A percentile compares a stretch with the other conserved stretches of the same genome.
Evolutionary conservation across 2,113 vertebrate species (phyloP).

Genomic region (Fregata magnificens): DNA sequence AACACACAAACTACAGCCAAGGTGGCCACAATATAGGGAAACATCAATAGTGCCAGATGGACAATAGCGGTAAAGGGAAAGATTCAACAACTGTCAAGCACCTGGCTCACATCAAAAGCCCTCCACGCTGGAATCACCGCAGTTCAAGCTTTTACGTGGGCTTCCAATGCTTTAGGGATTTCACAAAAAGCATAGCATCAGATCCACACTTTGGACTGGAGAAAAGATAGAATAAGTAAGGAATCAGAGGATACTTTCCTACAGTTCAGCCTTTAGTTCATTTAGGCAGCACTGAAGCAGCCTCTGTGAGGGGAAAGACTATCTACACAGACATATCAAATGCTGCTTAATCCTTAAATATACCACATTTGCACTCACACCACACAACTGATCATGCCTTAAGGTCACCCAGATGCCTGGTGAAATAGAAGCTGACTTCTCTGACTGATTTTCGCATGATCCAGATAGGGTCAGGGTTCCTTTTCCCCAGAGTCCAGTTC

Average conservation of each 20-base stretch:
- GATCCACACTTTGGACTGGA: not conserved
- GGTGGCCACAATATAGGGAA: not conserved
- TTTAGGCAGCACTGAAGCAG: not conserved
- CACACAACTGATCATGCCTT: not conserved
- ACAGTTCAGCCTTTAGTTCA: not conserved
- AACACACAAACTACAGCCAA: not conserved
- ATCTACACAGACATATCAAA: not conserved
- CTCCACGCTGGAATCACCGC: accelerated
- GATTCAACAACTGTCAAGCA: not conserved
- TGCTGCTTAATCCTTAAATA: not conserved
- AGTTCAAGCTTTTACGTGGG: not conserved
- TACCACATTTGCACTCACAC: not conserved
- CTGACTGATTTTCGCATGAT: not conserved
- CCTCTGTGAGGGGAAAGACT: not conserved
- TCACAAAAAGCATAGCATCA: not conserved
- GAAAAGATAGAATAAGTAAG: not conserved
- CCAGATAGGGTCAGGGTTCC: not conserved
- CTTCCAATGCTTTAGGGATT: not conserved
- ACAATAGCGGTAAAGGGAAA: not conserved
- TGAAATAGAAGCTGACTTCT: not conserved
- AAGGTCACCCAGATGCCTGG: not conserved
- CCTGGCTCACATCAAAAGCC: not conserved
- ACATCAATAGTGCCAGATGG: not conserved
- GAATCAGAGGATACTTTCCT: not conserved
- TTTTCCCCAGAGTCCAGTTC: not conserved